Evolutionary conservation across 2,888 invertebrate genomes (phyloP).

Genomic region (Lydus trimaculatus): DNA sequence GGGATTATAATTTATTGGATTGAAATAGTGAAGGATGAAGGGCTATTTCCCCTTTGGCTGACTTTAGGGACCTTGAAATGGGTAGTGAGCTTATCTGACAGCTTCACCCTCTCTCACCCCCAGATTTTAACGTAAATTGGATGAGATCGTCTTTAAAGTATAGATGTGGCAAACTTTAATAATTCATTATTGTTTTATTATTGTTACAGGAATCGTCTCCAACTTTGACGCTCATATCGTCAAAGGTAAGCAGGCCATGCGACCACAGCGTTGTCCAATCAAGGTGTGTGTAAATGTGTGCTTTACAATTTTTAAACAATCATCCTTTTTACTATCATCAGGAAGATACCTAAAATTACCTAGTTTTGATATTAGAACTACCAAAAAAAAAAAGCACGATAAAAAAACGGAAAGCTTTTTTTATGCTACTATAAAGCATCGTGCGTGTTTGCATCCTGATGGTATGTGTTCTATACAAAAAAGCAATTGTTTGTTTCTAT

Average conservation of each 20-base stretch:
- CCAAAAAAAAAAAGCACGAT: too few species aligned
- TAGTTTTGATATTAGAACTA: background rate
- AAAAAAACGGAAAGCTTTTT: constrained; percentile 12
- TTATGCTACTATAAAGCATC: constrained; percentile 15
- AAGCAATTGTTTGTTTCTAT: constrained; percentile 20
- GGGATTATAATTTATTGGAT: constrained; percentile 5
- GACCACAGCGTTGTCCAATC: constrained; percentile 62
- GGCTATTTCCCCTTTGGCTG: constrained; percentile 17
- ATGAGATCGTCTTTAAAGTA: background rate
- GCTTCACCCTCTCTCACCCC: background rate
- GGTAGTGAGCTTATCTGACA: background rate
- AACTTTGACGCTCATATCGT: constrained; percentile 79
- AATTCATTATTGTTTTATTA: constrained; percentile 54
- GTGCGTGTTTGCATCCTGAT: constrained; percentile 44
- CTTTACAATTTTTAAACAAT: constrained; percentile 35
- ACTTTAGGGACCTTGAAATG: constrained; percentile 5
- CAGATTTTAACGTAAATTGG: background rate
- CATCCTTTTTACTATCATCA: constrained; percentile 2
- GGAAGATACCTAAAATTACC: background rate
- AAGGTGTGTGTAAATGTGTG: constrained; percentile 61
- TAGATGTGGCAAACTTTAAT: background rate
- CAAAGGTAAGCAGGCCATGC: constrained; percentile 74
- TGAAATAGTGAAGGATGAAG: constrained; percentile 19
- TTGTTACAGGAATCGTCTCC: constrained; percentile 80
- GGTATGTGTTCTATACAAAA: constrained; percentile 25